Percentiles rank a stretch among this genome's conserved stretches.
These are phyloP conservation scores for Progne subis DNA, from an alignment of 2,113 vertebrate genomes.

Conservation along the genomic window DNA sequence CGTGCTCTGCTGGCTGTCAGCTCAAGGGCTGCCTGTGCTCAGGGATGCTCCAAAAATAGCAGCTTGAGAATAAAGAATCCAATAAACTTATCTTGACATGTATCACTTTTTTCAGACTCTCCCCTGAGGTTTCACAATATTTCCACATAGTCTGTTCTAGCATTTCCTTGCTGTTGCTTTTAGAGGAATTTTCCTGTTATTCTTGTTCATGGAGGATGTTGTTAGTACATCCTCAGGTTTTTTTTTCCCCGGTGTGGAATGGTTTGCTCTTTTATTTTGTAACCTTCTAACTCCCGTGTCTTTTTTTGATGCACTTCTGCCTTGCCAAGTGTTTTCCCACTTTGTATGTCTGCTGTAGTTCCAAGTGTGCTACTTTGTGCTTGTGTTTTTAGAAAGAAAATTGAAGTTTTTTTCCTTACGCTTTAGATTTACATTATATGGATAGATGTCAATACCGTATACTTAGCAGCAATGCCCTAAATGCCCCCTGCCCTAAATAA, in stretches of 20 bases:
- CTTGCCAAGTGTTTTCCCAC: background rate
- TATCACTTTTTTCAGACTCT: background rate
- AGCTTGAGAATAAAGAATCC: background rate
- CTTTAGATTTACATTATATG: background rate
- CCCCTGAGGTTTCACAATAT: background rate
- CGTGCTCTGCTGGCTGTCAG: background rate
- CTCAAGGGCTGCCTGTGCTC: background rate
- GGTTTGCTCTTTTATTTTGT: background rate
- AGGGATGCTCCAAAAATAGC: background rate
- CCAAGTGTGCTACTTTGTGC: background rate
- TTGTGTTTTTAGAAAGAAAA: background rate
- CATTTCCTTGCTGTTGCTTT: background rate
- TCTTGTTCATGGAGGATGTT: background rate
- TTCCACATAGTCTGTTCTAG: background rate
- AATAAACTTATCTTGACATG: background rate
- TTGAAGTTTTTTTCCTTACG: background rate
- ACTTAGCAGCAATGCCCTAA: background rate
- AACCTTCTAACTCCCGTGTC: fast-evolving
- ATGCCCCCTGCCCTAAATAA: background rate
- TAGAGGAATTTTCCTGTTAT: background rate
- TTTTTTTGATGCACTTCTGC: background rate
- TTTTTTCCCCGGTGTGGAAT: background rate
- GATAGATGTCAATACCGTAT: background rate
- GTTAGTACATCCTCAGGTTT: background rate
- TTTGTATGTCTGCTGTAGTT: background rate